phyloP scores from a whole-genome alignment of 2,797 vertebrate species.

The Urophycis tenuis region DNA sequence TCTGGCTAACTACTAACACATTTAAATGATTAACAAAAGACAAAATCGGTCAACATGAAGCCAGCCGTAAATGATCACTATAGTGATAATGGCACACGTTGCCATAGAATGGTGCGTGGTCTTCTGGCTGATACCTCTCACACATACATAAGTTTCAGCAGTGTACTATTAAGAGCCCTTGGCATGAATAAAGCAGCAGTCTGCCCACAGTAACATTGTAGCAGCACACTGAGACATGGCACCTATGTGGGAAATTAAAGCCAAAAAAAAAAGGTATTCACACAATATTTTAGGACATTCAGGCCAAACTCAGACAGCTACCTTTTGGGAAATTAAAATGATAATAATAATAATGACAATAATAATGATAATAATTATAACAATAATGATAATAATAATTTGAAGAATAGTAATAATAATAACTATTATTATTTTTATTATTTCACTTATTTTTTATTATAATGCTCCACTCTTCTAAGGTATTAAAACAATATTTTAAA shows the following conservation, averaged over 20 bases:
- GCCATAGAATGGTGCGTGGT: slow-evolving; percentile 30
- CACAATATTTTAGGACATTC: slow-evolving; percentile 27
- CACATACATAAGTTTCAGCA: slow-evolving; percentile 44
- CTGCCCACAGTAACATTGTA: slow-evolving; percentile 43
- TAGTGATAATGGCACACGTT: slow-evolving; percentile 48
- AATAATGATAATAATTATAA: background rate
- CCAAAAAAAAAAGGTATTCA: slow-evolving; percentile 20
- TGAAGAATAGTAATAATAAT: background rate
- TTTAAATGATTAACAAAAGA: slow-evolving; percentile 67
- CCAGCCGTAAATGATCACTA: slow-evolving; percentile 52
- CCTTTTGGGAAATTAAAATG: slow-evolving; percentile 6
- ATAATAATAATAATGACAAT: background rate
- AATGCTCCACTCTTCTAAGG: background rate
- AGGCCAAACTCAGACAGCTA: slow-evolving; percentile 24
- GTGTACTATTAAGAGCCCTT: slow-evolving; percentile 36
- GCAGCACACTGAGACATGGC: slow-evolving; percentile 48
- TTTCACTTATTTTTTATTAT: too few species aligned
- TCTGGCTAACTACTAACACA: background rate
- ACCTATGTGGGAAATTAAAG: slow-evolving; percentile 32
- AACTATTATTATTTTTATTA: too few species aligned
- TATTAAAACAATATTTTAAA: background rate
- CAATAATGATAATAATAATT: slow-evolving; percentile 6
- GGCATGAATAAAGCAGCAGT: slow-evolving; percentile 40
- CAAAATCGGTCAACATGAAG: slow-evolving; percentile 69
- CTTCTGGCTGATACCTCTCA: slow-evolving; percentile 46